Evolutionary conservation across 2,888 invertebrate species (phyloP).

Genomic region (Xanthostigma xanthostigma): DNA sequence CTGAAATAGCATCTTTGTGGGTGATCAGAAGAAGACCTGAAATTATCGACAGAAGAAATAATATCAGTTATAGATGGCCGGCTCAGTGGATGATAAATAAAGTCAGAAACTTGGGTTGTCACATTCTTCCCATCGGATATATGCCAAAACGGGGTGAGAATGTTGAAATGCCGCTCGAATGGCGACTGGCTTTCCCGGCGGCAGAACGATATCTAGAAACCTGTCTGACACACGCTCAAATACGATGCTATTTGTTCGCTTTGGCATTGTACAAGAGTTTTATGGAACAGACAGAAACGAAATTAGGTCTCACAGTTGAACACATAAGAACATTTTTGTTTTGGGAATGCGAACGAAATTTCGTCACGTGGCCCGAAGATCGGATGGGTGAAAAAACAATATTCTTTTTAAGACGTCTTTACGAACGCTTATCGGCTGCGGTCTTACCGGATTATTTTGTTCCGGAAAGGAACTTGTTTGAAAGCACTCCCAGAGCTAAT

Average conservation of each 20-base stretch:
- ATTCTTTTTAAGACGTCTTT: conserved; percentile 45
- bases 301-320: conserved; percentile 48
- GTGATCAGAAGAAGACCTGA: conserved; percentile 40
- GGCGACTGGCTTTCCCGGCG: conserved; percentile 63
- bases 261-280: conserved; percentile 57
- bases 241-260: conserved; percentile 52
- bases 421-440: conserved; percentile 41
- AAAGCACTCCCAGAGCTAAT: conserved; percentile 48
- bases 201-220: conserved; percentile 63
- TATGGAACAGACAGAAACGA: conserved; percentile 46
- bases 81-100: conserved; percentile 47
- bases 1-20: conserved; percentile 54
- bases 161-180: conserved; percentile 50
- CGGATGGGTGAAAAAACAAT: conserved; percentile 51
- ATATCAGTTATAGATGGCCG: conserved; percentile 52
- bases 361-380: conserved; percentile 57
- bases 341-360: conserved; percentile 60
- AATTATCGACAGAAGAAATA: conserved; percentile 39
- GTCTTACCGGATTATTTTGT: conserved; percentile 60
- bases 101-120: conserved; percentile 48
- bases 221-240: conserved; percentile 53
- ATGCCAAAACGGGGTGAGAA: conserved; percentile 45
- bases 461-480: conserved; percentile 53
- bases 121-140: conserved; percentile 55
- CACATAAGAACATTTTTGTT: conserved; percentile 62